Evolutionary conservation across 2,888 invertebrate genomes (phyloP).

Genomic region (Drosophila borealis): DNA sequence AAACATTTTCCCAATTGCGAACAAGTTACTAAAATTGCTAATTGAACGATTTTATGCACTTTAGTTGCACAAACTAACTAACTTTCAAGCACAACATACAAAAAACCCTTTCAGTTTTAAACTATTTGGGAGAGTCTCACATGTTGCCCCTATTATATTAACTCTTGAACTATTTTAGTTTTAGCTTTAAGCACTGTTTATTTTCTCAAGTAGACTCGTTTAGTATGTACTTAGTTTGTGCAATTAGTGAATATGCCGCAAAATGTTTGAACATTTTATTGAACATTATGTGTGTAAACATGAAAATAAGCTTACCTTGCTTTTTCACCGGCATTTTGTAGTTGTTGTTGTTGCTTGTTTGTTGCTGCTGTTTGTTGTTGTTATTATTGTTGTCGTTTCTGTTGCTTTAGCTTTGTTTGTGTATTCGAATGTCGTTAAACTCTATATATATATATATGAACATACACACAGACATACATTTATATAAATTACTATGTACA

Average conservation of each 20-base stretch:
- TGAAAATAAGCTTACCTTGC: conserved; percentile 64
- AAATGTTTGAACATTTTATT: conserved; percentile 10
- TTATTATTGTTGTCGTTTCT: conserved; percentile 14
- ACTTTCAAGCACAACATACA: too few relatives aligned
- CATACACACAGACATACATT: conserved; percentile 1
- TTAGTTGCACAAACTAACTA: too few relatives aligned
- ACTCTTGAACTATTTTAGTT: not conserved
- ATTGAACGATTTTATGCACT: too few relatives aligned
- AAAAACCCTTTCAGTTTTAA: too few relatives aligned
- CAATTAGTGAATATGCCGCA: conserved; percentile 15
- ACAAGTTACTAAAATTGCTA: too few relatives aligned
- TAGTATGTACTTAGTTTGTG: conserved; percentile 11
- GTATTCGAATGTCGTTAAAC: conserved; percentile 58
- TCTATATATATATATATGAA: conserved; percentile 8
- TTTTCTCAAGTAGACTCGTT: not conserved
- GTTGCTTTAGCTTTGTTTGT: conserved; percentile 33
- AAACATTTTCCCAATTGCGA: too few relatives aligned
- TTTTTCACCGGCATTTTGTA: conserved; percentile 73
- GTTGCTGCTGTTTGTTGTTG: not conserved
- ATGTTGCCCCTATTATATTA: too few relatives aligned
- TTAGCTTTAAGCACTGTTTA: conserved; percentile 3
- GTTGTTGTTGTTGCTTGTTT: conserved; percentile 16
- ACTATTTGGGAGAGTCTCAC: too few relatives aligned
- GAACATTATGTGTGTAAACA: conserved; percentile 9
- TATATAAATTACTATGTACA: conserved; percentile 12